Conservation (phyloP, 2,888 invertebrate genomes). For the Phania funesta region DNA sequence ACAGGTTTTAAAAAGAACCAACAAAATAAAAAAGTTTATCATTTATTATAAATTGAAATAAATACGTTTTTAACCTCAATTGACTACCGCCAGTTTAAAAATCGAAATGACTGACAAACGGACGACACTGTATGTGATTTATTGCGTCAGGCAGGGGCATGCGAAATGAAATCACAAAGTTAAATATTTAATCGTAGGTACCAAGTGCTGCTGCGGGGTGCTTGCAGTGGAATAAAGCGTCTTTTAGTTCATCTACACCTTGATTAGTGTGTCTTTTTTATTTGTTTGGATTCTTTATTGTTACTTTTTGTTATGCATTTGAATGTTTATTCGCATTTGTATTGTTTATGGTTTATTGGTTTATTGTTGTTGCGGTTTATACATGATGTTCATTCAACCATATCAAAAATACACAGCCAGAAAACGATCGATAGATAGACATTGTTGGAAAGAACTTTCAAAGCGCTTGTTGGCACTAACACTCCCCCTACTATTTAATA, state of each 20-base stretch:
- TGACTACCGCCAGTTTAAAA: background rate
- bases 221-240: background rate
- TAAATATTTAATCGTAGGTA: background rate
- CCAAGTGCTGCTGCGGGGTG: background rate
- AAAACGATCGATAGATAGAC: background rate
- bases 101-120: background rate
- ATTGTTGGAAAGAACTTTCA: conserved; percentile 37
- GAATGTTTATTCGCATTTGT: background rate
- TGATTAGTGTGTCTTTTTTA: conserved; percentile 7
- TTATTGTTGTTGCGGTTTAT: conserved; percentile 41
- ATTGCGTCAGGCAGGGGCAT: background rate
- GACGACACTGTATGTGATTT: background rate
- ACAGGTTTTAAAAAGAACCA: conserved; percentile 56
- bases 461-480: background rate
- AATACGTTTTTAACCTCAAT: conserved; percentile 46
- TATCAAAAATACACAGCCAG: conserved; percentile 17
- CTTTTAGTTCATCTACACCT: conserved; percentile 50
- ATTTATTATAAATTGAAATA: background rate
- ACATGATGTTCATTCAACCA: conserved; percentile 54
- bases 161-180: conserved; percentile 3
- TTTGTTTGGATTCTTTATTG: conserved; percentile 26
- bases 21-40: conserved; percentile 1
- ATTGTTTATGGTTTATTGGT: conserved; percentile 47
- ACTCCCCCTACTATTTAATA: too few relatives aligned
- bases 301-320: conserved; percentile 2